phyloP scores from a whole-genome alignment of 2,888 invertebrate species.

The Lacanobia oleracea region DNA sequence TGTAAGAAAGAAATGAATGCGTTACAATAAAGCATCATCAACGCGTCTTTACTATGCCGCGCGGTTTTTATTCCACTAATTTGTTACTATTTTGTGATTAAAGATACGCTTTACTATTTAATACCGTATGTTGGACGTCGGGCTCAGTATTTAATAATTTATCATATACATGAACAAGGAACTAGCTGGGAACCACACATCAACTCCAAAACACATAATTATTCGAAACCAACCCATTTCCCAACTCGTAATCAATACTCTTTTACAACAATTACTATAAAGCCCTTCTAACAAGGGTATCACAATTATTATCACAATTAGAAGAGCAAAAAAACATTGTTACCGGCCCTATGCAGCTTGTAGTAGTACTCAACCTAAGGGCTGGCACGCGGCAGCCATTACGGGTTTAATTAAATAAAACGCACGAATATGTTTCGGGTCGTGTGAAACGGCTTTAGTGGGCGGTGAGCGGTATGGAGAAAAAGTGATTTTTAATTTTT shows the following conservation, averaged over 20 bases:
- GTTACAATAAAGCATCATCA: no score
- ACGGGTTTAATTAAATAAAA: constrained; percentile 80
- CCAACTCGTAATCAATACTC: constrained; percentile 44
- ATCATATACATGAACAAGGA: background rate
- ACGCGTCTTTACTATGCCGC: no score
- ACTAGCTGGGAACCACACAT: constrained; percentile 12
- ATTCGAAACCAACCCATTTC: constrained; percentile 28
- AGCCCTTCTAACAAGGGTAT: constrained; percentile 55
- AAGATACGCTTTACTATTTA: no score
- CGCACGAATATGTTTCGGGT: constrained; percentile 71
- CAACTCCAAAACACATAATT: constrained; percentile 10
- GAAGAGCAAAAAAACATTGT: constrained; percentile 42
- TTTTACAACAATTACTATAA: constrained; percentile 48
- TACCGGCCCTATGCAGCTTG: constrained; percentile 37
- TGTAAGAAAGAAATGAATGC: no score
- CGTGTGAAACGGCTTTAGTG: constrained; percentile 70
- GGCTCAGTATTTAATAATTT: background rate
- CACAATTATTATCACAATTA: constrained; percentile 62
- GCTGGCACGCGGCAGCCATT: constrained; percentile 78
- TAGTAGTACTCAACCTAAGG: constrained; percentile 49
- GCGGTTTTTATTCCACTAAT: no score
- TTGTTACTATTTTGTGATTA: no score
- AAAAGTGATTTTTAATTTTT: constrained; percentile 6
- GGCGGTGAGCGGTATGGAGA: background rate
- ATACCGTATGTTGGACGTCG: no score